phyloP scores from a whole-genome alignment of 2,113 vertebrate genomes.

The Prionailurus viverrinus region DNA sequence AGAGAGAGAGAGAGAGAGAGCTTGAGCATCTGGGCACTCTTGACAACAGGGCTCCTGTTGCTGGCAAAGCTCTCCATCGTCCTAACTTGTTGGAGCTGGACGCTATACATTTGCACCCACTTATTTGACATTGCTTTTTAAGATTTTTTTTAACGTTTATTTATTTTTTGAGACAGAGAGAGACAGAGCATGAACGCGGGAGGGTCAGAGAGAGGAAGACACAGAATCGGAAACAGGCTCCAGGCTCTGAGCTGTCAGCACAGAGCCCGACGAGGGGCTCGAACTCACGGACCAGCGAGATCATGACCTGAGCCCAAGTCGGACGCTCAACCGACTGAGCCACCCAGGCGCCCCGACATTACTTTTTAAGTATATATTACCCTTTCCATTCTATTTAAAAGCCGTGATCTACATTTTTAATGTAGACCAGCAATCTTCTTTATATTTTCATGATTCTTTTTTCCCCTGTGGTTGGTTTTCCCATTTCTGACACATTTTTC shows the following conservation, averaged over 20 bases:
- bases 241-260: no score
- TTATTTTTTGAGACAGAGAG: no score
- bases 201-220: no score
- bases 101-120: conserved; percentile 13
- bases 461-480: neutral
- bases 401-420: neutral
- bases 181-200: no score
- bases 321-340: no score
- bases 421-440: conserved; percentile 28
- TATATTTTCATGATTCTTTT: conserved; percentile 43
- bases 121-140: conserved; percentile 32
- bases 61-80: conserved; percentile 7
- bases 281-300: fast-evolving
- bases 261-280: no score
- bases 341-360: neutral
- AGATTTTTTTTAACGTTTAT: neutral
- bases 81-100: neutral
- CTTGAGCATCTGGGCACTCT: neutral
- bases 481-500: neutral
- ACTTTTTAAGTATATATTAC: conserved; percentile 46
- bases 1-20: neutral
- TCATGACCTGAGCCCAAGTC: no score
- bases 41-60: neutral
- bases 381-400: conserved; percentile 59
- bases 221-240: no score